Evolutionary conservation across 2,888 invertebrate genomes (phyloP), one percentile per base, ranked within the genome.

Genomic region (Brenthis hecate): DNA sequence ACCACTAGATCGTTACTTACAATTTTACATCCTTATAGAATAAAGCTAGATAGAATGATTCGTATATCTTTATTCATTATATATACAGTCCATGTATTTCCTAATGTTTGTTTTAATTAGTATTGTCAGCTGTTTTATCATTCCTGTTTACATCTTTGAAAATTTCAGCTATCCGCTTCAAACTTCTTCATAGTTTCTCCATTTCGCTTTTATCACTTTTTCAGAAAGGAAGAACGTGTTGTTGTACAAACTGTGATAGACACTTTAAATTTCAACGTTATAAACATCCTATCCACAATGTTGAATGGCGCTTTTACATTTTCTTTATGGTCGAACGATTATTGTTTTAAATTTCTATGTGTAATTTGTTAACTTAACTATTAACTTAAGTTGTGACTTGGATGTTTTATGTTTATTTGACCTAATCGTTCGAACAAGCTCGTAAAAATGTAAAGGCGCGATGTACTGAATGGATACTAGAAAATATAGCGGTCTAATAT

Each of bases 61-160:
- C 90, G 89, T 91, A 91, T 91, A 89, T 83, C 85, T 84, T 87
- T 86, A 89, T 80, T 84, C 80, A 72, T 81, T 83, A 81, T 85
- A 85, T 85, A 68, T 85, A 84, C 85, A 85, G 68, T 77, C 75
- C 76, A 78, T 75, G 73, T 77, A 75, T 78, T 80, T 74, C 81
- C 85, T 89, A 86, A 81, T 85, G 81, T 85, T 85, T 77, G 88
- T 82, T 86, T 85, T 86, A 91, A 83, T 84, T 92, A 91, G 88
- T 92, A 92, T 92, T 92, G 92, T 92, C 92, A 87, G 89, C 88
- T 89, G 90, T 83, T 90, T 88, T 85, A 82, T 88, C 88, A 85
- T 87, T 89, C 84, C 86, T 87, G 87, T 86, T 82, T 69, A 65
- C 61, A 60, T 53, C 36, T 43, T 8, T 43, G 56, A n/a, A 19